Conservation (phyloP, 2,888 invertebrate genomes). For the Archips crataeganus region DNA sequence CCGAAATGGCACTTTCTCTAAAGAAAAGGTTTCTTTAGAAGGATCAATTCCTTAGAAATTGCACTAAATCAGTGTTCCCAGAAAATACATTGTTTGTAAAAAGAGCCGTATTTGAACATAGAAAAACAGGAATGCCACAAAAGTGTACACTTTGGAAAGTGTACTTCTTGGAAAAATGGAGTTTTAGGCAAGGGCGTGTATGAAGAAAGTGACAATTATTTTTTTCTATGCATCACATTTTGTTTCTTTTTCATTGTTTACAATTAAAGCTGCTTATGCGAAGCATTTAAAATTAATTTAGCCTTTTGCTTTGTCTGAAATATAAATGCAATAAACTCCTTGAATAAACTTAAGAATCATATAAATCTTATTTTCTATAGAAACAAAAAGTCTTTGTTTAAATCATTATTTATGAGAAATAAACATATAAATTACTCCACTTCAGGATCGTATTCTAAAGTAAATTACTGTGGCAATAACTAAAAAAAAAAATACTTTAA, state of each 20-base stretch:
- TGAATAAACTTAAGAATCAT: background rate
- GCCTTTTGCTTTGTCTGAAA: conserved; percentile 1
- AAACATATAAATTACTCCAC: background rate
- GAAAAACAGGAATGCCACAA: no score
- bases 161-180: no score
- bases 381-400: background rate
- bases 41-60: no score
- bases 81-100: no score
- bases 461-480: background rate
- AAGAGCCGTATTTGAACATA: no score
- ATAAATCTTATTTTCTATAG: background rate
- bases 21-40: no score
- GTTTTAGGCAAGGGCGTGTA: no score
- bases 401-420: background rate
- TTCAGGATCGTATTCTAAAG: background rate
- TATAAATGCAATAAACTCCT: background rate
- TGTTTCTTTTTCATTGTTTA: background rate
- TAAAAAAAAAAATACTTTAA: no score
- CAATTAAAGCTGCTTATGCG: background rate
- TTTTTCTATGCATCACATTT: background rate
- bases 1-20: no score
- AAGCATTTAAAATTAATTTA: background rate
- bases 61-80: no score
- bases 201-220: no score
- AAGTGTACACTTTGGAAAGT: no score